Conservation (phyloP, 2,113 vertebrate species). For the Psilopogon haemacephalus region DNA sequence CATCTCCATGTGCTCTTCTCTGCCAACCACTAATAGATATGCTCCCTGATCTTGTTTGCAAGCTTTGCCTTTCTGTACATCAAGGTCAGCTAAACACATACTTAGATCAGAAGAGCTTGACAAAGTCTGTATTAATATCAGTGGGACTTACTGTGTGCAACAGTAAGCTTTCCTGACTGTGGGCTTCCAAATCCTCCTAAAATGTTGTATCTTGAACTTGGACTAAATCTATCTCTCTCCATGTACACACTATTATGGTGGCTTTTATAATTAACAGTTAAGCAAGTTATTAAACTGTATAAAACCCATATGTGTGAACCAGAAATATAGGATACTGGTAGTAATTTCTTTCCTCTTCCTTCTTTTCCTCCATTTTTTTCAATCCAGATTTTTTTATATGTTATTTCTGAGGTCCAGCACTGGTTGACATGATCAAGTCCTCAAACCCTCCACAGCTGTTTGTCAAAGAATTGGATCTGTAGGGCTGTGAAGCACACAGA, state of each 20-base stretch:
- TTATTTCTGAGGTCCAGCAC: background rate
- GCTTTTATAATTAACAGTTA: background rate
- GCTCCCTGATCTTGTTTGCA: background rate
- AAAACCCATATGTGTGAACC: background rate
- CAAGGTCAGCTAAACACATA: background rate
- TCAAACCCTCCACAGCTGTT: background rate
- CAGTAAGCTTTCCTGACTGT: background rate
- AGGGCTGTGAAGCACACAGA: background rate
- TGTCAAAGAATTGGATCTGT: fast-evolving
- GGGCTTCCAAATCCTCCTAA: background rate
- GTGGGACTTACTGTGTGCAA: background rate
- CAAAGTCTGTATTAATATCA: background rate
- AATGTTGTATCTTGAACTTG: background rate
- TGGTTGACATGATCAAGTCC: background rate
- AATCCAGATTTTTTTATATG: background rate
- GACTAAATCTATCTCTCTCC: background rate
- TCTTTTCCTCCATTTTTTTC: background rate
- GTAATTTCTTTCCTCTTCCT: background rate
- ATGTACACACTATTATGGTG: background rate
- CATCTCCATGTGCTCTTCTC: background rate
- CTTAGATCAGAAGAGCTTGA: background rate
- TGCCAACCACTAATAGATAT: background rate
- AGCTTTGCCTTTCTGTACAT: background rate
- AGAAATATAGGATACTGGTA: background rate
- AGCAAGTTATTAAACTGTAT: background rate